Conservation (phyloP, 2,888 invertebrate species). For the Diabrotica balteata region DNA sequence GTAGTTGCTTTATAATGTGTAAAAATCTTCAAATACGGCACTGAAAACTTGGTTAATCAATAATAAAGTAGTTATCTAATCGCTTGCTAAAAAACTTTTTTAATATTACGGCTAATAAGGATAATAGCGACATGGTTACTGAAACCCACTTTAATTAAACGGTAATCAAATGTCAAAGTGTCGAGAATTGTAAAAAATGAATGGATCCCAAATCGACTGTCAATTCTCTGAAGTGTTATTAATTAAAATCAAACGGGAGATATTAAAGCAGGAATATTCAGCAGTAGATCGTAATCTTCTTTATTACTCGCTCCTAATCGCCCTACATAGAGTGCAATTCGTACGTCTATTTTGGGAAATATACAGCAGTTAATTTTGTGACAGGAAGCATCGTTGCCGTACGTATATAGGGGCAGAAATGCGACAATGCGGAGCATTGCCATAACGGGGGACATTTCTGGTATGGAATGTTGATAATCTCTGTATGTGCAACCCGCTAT, state of each 20-base stretch:
- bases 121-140: too few relatives aligned
- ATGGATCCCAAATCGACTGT: too few relatives aligned
- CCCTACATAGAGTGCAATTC: constrained; percentile 21
- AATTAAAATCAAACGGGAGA: constrained; percentile 10
- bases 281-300: constrained; percentile 13
- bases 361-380: constrained; percentile 25
- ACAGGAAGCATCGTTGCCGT: constrained; percentile 21
- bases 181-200: too few relatives aligned
- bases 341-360: constrained; percentile 23
- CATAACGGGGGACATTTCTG: constrained; percentile 54
- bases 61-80: too few relatives aligned
- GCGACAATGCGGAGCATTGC: constrained; percentile 41
- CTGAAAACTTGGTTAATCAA: too few relatives aligned
- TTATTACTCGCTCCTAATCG: constrained; percentile 17
- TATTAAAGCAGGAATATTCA: constrained; percentile 13
- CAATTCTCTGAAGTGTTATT: constrained; percentile 9
- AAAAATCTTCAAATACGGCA: too few relatives aligned
- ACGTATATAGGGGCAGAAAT: constrained; percentile 5
- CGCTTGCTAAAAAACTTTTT: too few relatives aligned
- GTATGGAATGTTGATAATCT: constrained; percentile 58
- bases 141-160: too few relatives aligned
- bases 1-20: too few relatives aligned
- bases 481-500: constrained; percentile 41
- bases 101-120: too few relatives aligned
- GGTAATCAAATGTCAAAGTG: too few relatives aligned